Evolutionary conservation across 2,888 invertebrate genomes (phyloP).

Genomic region (Xylota sylvarum): DNA sequence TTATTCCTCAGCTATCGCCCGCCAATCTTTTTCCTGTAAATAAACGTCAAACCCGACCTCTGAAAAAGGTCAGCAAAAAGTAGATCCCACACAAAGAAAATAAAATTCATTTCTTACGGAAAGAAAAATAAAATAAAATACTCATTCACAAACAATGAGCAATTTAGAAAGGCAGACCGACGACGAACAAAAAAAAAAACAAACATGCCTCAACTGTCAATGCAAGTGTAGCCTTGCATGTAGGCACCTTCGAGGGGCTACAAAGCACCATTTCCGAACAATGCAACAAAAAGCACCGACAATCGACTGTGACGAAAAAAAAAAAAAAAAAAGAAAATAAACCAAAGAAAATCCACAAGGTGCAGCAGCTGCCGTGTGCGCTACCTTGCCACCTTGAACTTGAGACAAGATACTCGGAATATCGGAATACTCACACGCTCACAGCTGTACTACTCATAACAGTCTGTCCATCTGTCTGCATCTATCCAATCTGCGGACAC

Average conservation of each 20-base stretch:
- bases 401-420: conserved; percentile 68
- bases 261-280: conserved; percentile 43
- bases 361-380: conserved; percentile 56
- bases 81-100: conserved; percentile 24
- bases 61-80: conserved; percentile 21
- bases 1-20: not conserved
- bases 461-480: conserved; percentile 28
- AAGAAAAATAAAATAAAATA: conserved; percentile 1
- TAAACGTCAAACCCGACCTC: conserved; percentile 5
- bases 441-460: conserved; percentile 30
- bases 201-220: conserved; percentile 37
- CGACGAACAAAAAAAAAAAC: conserved; percentile 7
- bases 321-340: conserved; percentile 10
- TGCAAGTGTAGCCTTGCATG: conserved; percentile 53
- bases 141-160: conserved; percentile 39
- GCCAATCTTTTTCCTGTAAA: conserved; percentile 22
- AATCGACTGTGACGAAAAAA: conserved; percentile 10
- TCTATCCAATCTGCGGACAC: conserved; percentile 2
- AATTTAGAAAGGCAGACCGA: conserved; percentile 58
- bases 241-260: conserved; percentile 43
- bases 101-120: conserved; percentile 35
- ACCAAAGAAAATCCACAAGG: conserved; percentile 48
- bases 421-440: conserved; percentile 32
- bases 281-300: conserved; percentile 45
- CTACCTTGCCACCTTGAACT: conserved; percentile 71